A percentile compares a stretch with the other conserved stretches of the same genome.
phyloP scores from a whole-genome alignment of 2,797 vertebrate species.

The Diplodus sargus region DNA sequence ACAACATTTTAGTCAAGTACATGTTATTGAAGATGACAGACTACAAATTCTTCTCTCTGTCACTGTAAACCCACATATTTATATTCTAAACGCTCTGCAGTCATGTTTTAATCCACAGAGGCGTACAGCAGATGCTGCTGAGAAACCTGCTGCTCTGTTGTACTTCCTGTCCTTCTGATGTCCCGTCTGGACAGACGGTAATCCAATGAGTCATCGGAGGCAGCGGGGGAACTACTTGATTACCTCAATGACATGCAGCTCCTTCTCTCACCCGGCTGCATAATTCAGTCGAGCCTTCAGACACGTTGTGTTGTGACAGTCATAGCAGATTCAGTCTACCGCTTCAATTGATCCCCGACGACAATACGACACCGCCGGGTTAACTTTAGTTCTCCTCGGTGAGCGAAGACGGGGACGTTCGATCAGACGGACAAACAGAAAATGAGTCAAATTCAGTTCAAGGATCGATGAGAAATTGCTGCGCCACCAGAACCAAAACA shows the following conservation, averaged over 20 bases:
- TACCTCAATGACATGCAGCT: slow-evolving; percentile 32
- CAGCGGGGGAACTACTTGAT: slow-evolving; percentile 45
- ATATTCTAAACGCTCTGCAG: slow-evolving; percentile 1
- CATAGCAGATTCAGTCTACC: background rate
- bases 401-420: background rate
- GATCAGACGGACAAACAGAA: slow-evolving; percentile 1
- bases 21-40: background rate
- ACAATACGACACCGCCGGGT: background rate
- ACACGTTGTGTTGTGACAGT: slow-evolving; percentile 28
- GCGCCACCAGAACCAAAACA: background rate
- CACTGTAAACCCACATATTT: slow-evolving; percentile 7
- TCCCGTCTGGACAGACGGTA: slow-evolving; percentile 37
- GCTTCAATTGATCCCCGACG: slow-evolving; percentile 1
- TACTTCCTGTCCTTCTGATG: slow-evolving; percentile 37
- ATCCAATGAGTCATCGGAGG: slow-evolving; percentile 53
- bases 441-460: slow-evolving; percentile 27
- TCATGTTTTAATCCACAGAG: slow-evolving; percentile 24
- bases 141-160: slow-evolving; percentile 48
- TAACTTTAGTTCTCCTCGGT: background rate
- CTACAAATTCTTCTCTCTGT: background rate
- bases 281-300: slow-evolving; percentile 31
- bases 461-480: slow-evolving; percentile 14
- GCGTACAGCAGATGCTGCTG: slow-evolving; percentile 34
- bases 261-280: slow-evolving; percentile 24
- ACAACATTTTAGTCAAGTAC: background rate